A percentile compares a stretch with the other conserved stretches of the same genome.
Conservation (phyloP, 2,888 invertebrate species). For the Pelosia muscerda region DNA sequence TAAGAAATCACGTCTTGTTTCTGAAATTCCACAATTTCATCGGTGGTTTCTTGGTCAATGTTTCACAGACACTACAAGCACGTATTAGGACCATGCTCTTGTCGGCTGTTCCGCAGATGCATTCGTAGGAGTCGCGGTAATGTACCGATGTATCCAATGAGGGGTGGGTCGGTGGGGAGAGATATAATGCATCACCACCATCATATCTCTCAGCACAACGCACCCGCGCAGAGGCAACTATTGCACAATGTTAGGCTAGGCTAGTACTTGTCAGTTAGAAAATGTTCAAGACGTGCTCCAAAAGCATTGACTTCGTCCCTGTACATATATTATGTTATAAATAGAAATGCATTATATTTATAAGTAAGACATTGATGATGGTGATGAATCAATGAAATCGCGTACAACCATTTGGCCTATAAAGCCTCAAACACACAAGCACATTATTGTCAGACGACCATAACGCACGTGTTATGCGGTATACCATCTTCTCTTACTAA, state of each 20-base stretch:
- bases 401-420: background rate
- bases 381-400: background rate
- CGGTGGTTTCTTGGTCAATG: background rate
- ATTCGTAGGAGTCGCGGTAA: background rate
- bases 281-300: background rate
- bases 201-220: background rate
- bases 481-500: too few species aligned
- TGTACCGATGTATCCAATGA: background rate
- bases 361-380: background rate
- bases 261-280: background rate
- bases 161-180: background rate
- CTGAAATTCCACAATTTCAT: background rate
- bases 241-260: background rate
- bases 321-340: background rate
- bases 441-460: too few species aligned
- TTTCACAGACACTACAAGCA: background rate
- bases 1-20: background rate
- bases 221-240: background rate
- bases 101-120: background rate
- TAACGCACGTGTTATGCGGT: too few species aligned
- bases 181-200: constrained; percentile 5
- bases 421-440: too few species aligned
- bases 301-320: background rate
- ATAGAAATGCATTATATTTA: background rate
- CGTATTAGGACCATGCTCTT: background rate